Conservation (phyloP, 1,140 invertebrate genomes). For the Heterodera schachtii region DNA sequence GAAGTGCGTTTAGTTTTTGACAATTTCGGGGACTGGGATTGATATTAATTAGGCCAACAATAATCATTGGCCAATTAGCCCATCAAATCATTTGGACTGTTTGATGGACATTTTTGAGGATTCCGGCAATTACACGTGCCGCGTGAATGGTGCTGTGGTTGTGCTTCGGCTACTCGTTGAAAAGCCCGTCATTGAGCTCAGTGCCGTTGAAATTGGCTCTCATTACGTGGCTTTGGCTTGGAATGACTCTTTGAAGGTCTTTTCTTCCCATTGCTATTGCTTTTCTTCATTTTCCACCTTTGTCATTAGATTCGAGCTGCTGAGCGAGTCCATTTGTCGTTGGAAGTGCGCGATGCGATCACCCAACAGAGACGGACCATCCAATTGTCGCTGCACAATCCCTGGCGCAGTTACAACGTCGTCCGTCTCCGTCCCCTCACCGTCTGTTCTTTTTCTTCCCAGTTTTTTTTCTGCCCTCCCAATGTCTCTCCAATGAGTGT, state of each 20-base stretch:
- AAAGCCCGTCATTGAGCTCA: slow-evolving; percentile 34
- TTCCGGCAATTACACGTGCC: slow-evolving; percentile 47
- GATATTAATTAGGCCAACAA: not conserved
- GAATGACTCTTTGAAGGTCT: slow-evolving; percentile 48
- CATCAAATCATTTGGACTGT: not conserved
- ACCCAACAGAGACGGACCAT: slow-evolving; percentile 40
- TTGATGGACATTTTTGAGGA: slow-evolving; percentile 20
- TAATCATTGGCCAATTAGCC: no score
- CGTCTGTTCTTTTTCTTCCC: slow-evolving; percentile 23
- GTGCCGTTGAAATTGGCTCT: slow-evolving; percentile 55
- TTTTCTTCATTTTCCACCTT: not conserved
- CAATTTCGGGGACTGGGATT: not conserved
- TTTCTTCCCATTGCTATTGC: no score
- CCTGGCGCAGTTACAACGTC: slow-evolving; percentile 60
- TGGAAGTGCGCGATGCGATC: slow-evolving; percentile 44
- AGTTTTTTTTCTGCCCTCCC: slow-evolving; percentile 25
- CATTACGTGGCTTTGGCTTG: slow-evolving; percentile 56
- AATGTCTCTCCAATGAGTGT: no score
- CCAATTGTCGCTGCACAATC: slow-evolving; percentile 56
- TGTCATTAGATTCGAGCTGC: slow-evolving; percentile 38
- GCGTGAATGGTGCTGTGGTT: slow-evolving; percentile 37
- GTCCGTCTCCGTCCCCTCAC: slow-evolving; percentile 47
- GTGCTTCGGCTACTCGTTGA: slow-evolving; percentile 33
- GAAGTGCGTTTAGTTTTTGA: slow-evolving; percentile 12
- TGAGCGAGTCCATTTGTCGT: slow-evolving; percentile 41